Evolutionary conservation across 2,113 vertebrate species (phyloP).

Genomic region (Coptodon bakossiorum): DNA sequence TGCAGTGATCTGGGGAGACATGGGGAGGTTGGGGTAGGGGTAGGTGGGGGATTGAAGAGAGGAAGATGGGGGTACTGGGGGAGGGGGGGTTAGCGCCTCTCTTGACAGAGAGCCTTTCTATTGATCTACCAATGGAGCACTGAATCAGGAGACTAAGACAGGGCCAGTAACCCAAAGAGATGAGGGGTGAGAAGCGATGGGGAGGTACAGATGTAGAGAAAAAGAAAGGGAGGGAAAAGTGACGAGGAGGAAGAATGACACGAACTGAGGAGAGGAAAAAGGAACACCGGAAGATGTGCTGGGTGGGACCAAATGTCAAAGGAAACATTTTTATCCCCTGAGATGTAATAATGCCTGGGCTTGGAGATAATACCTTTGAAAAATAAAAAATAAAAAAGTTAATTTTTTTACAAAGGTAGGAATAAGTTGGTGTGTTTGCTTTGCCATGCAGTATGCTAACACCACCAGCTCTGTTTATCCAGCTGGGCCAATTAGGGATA

Average conservation of each 20-base stretch:
- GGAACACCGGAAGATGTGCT: background rate
- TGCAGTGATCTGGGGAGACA: constrained; percentile 34
- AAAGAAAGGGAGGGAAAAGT: background rate
- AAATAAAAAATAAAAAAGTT: background rate
- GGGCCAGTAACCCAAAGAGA: constrained; percentile 33
- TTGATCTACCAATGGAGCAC: constrained; percentile 62
- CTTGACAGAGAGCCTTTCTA: constrained; percentile 56
- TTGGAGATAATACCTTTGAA: background rate
- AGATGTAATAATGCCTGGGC: background rate
- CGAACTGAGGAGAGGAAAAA: background rate
- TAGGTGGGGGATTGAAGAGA: background rate
- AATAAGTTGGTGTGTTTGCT: constrained; percentile 4
- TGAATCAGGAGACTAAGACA: constrained; percentile 57
- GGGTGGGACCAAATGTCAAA: constrained; percentile 12
- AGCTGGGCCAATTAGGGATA: constrained; percentile 60
- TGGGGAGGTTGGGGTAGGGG: background rate
- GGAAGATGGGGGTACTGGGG: background rate
- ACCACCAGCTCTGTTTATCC: constrained; percentile 43
- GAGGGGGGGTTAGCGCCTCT: background rate
- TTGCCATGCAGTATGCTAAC: constrained; percentile 16
- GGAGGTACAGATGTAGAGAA: constrained; percentile 7
- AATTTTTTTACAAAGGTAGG: background rate
- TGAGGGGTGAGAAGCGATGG: background rate
- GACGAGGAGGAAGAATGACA: background rate
- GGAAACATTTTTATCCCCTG: constrained; percentile 4